Conservation (phyloP, 1,140 invertebrate genomes). For the Scaptomyza graminum region DNA sequence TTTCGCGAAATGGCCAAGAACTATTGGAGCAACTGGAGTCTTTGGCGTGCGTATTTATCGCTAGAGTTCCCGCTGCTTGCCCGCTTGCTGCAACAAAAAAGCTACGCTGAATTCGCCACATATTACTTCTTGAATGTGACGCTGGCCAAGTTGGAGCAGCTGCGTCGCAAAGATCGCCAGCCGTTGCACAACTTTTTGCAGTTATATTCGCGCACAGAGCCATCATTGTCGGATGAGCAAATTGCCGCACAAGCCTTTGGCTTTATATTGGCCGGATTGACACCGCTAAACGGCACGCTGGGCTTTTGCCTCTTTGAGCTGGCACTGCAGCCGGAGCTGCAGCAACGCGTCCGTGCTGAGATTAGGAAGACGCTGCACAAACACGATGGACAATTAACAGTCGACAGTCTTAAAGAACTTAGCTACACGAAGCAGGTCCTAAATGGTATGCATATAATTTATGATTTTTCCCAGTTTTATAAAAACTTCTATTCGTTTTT, state of each 20-base stretch:
- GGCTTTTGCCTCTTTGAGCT: slow-evolving; percentile 86
- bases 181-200: slow-evolving; percentile 85
- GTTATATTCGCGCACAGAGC: slow-evolving; percentile 74
- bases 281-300: slow-evolving; percentile 85
- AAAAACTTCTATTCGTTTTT: slow-evolving; percentile 22
- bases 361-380: slow-evolving; percentile 83
- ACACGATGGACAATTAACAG: slow-evolving; percentile 79
- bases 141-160: slow-evolving; percentile 50
- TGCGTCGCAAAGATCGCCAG: slow-evolving; percentile 71
- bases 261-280: slow-evolving; percentile 84
- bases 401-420: slow-evolving; percentile 84
- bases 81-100: slow-evolving; percentile 53
- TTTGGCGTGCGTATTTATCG: slow-evolving; percentile 60
- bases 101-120: slow-evolving; percentile 46
- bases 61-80: slow-evolving; percentile 67
- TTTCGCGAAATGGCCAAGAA: slow-evolving; percentile 69
- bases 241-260: slow-evolving; percentile 77
- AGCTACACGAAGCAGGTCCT: slow-evolving; percentile 85
- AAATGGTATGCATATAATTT: slow-evolving; percentile 81
- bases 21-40: slow-evolving; percentile 60
- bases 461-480: neutral
- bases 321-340: slow-evolving; percentile 86
- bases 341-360: slow-evolving; percentile 86
- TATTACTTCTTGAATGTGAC: slow-evolving; percentile 63
- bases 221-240: slow-evolving; percentile 43